A percentile compares a stretch with the other conserved stretches of the same genome.
Conservation (phyloP, 2,888 invertebrate genomes). For the Abscondita cerata region DNA sequence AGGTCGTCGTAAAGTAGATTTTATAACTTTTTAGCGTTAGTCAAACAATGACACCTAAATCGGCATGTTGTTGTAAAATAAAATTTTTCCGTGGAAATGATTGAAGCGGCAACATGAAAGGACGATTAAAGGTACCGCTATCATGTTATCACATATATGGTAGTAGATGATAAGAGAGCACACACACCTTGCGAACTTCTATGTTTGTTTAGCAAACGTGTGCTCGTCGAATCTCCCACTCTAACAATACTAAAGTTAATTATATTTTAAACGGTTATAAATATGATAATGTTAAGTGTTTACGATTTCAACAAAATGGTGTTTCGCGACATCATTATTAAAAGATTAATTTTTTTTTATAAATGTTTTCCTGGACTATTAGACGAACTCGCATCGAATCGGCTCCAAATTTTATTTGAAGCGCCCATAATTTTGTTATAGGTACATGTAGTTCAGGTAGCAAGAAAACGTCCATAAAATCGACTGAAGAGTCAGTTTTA, state of each 20-base stretch:
- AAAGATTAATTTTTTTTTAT: too few species aligned
- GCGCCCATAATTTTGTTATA: too few species aligned
- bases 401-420: too few species aligned
- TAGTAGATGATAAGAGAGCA: conserved; percentile 27
- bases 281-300: conserved; percentile 1
- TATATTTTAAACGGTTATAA: conserved; percentile 28
- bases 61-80: conserved; percentile 13
- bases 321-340: too few species aligned
- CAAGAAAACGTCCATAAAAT: conserved; percentile 4
- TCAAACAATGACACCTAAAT: conserved; percentile 22
- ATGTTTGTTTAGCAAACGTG: conserved; percentile 28
- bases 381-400: too few species aligned
- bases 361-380: too few species aligned
- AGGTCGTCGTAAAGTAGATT: background rate
- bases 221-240: conserved; percentile 17
- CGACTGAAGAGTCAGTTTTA: background rate
- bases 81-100: conserved; percentile 26
- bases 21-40: background rate
- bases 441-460: conserved; percentile 6
- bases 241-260: conserved; percentile 16
- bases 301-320: too few species aligned
- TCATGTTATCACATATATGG: conserved; percentile 29
- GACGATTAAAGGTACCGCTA: conserved; percentile 60
- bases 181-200: conserved; percentile 32
- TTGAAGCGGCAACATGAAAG: conserved; percentile 39